Base-by-base conservation (phyloP, 2,797 vertebrate genomes). In the Triplophysa yarkandensis region DNA sequence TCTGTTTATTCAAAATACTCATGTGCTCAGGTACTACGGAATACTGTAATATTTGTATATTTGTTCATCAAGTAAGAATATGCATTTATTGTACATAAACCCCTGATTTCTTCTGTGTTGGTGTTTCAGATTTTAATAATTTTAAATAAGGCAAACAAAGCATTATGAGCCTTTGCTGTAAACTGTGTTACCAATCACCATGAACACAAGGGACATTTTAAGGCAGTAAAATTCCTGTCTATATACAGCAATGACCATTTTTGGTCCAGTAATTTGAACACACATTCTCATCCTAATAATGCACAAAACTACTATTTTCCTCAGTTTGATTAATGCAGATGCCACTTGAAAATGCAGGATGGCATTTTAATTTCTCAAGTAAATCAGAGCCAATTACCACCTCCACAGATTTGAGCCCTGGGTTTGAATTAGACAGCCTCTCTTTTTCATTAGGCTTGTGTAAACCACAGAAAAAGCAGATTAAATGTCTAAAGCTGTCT, bases 141-240 rank as follows among this genome's bases (percentile, higher is more conserved):
- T n/a, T 66, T 50, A 36, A 60, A 9, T 60, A 77, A 50, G 19
- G 14, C 46, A 34, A 25, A 52, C n/a, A n/a, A n/a, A n/a, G n/a
- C n/a, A 8, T 19, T 46, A 67, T 61, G 34, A 41, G 23, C 30
- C 44, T 44, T 43, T 67, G n/a, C n/a, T n/a, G 52, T 77, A 43
- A 71, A 57, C 52, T 44, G 44, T 60, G 60, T 77, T 44, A 72
- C 25, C 34, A 48, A 52, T 28, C 68, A 69, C 44, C 43, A 62
- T 66, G 63, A 77, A 62, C 44, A 43, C 39, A 10, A 68, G 55
- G 44, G 39, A 27, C 69, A 54, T 68, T 67, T n/a, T 77, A 62
- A 77, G 72, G 54, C 62, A 10, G 23, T 25, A 44, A 17, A 16
- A 77, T 65, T 19, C 6, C 76, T 71, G 6, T n/a, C 43, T 17